Evolutionary conservation across 2,113 vertebrate species (phyloP), one percentile per base, ranked within the genome.

Genomic region (Tretioscincus oriximinensis): DNA sequence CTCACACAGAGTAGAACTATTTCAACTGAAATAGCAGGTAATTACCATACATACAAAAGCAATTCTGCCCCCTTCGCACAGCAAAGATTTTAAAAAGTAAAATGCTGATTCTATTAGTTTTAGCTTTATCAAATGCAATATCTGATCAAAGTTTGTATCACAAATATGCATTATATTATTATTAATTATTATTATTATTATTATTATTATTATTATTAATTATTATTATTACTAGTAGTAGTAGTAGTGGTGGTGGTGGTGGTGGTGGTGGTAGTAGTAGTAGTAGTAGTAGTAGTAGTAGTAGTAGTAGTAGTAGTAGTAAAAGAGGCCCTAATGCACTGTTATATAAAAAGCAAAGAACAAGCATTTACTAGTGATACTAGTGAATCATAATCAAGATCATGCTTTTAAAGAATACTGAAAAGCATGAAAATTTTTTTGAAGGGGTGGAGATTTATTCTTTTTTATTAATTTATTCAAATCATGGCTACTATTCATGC

Each of bases 71-170:
- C 22, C 9, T 60, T n/a, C 35, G 80, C 35, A 76, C 2, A 80
- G 31, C 14, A 74, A 82, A 24, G 35, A 54, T 18, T 49, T 20
- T 9, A 49, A 54, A 22, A 35, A 83, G 67, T 73, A 28, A 80
- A 20, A 41, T 49, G 61, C 73, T 64, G 22, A 84, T 86, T 86
- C 73, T 85, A 28, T 83, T 92, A 88, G 82, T 28, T 86, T 86
- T 89, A 83, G n/a, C 58, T 87, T 81, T 45, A 81, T 76, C 9
- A 78, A 85, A 84, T 76, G 76, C 80, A 31, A 86, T 63, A n/a
- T 24, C 61, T 28, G 21, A 51, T 73, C 45, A 3, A 80, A 75
- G 49, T 64, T 12, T 80, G 63, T 63, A 63, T 80, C 58, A 80
- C 28, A 80, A 73, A 81, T 26, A 41, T 74, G 28, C 61, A 77